Conservation (phyloP, 2,797 vertebrate species). For the Florisuga fusca region DNA sequence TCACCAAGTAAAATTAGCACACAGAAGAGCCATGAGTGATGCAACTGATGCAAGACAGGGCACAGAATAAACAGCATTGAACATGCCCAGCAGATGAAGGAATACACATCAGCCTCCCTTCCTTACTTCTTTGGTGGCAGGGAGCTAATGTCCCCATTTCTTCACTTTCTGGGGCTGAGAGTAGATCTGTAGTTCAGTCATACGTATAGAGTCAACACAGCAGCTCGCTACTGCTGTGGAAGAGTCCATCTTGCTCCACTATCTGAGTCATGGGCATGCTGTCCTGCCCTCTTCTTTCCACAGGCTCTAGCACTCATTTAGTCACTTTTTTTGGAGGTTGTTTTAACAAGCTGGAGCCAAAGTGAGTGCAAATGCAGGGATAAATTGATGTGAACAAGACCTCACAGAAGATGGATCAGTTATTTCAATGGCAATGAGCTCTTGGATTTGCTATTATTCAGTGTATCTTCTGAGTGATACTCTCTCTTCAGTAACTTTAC, state of each 20-base stretch:
- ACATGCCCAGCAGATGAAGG: neutral
- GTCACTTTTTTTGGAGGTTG: neutral
- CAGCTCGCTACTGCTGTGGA: fast-evolving
- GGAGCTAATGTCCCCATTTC: neutral
- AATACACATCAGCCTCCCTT: neutral
- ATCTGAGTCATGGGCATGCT: fast-evolving
- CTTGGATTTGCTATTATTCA: neutral
- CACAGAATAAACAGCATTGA: neutral
- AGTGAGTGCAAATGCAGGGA: neutral
- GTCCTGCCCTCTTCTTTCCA: neutral
- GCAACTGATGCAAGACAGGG: neutral
- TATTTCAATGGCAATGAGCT: neutral
- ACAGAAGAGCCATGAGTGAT: neutral
- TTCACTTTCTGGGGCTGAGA: neutral
- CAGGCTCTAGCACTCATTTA: neutral
- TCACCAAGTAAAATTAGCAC: neutral
- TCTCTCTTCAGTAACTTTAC: neutral
- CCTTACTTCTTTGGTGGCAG: neutral
- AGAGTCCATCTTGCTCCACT: neutral
- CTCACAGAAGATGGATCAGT: neutral
- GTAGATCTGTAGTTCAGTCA: neutral
- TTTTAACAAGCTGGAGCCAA: neutral
- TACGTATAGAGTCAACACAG: fast-evolving
- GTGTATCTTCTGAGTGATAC: neutral
- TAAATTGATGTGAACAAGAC: neutral